Percentiles rank a stretch among this genome's conserved stretches.
Evolutionary conservation across 2,113 vertebrate species (phyloP).

Genomic region (Pheucticus melanocephalus): DNA sequence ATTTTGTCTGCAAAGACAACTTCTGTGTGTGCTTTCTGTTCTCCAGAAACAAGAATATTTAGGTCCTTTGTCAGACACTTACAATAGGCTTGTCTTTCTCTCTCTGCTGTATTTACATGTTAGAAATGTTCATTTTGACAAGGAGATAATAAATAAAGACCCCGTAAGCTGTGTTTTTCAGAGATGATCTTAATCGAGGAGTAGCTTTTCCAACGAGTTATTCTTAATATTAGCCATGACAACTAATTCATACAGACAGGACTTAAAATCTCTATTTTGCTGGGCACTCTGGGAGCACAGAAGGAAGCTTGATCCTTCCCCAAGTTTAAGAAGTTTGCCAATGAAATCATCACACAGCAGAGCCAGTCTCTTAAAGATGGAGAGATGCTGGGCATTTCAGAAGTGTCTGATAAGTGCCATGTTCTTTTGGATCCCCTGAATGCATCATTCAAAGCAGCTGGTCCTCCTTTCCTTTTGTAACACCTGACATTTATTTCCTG

Average conservation of each 20-base stretch:
- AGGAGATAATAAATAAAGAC: background rate
- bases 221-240: background rate
- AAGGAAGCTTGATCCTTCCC: background rate
- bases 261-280: background rate
- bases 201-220: background rate
- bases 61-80: background rate
- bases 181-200: background rate
- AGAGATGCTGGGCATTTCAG: background rate
- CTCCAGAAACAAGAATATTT: background rate
- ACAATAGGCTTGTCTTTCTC: background rate
- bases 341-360: background rate
- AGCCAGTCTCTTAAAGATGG: background rate
- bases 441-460: background rate
- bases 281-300: background rate
- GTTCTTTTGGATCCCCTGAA: background rate
- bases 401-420: accelerated
- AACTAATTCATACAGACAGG: background rate
- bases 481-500: conserved; percentile 39
- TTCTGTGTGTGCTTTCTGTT: background rate
- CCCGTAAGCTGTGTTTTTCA: background rate
- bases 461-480: background rate
- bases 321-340: background rate
- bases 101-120: background rate
- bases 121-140: background rate
- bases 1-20: background rate